phyloP scores from a whole-genome alignment of 2,113 vertebrate species.

The Corythornis cristatus region DNA sequence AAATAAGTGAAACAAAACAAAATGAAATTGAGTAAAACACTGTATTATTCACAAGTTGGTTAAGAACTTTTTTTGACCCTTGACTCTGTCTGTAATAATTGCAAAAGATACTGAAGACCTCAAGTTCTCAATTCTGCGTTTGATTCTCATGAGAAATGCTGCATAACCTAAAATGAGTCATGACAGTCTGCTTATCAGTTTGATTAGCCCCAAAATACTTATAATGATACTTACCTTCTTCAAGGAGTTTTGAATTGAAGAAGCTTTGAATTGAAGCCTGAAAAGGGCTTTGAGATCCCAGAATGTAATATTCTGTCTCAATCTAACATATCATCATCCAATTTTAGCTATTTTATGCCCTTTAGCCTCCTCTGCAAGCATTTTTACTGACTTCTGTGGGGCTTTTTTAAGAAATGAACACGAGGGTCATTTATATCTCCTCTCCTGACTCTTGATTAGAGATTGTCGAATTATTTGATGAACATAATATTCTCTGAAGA shows the following conservation, averaged over 20 bases:
- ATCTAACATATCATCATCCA: not conserved
- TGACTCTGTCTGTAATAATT: not conserved
- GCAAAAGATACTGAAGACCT: not conserved
- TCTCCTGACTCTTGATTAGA: not conserved
- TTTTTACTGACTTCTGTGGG: not conserved
- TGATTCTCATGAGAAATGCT: not conserved
- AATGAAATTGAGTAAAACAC: not conserved
- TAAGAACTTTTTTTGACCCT: not conserved
- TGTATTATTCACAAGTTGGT: not conserved
- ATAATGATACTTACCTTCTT: not conserved
- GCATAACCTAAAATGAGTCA: not conserved
- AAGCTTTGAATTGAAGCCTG: not conserved
- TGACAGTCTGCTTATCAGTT: not conserved
- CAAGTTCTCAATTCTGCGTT: not conserved
- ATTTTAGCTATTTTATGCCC: not conserved
- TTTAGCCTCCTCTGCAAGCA: not conserved
- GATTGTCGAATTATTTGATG: not conserved
- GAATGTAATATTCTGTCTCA: not conserved
- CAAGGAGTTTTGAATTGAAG: not conserved
- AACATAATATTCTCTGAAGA: not conserved
- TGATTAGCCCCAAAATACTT: not conserved
- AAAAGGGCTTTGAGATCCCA: not conserved
- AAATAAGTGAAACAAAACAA: not conserved
- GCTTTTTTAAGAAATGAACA: not conserved
- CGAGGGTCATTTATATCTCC: not conserved